Conservation (phyloP, 2,888 invertebrate species). For the Drosophila helvetica region DNA sequence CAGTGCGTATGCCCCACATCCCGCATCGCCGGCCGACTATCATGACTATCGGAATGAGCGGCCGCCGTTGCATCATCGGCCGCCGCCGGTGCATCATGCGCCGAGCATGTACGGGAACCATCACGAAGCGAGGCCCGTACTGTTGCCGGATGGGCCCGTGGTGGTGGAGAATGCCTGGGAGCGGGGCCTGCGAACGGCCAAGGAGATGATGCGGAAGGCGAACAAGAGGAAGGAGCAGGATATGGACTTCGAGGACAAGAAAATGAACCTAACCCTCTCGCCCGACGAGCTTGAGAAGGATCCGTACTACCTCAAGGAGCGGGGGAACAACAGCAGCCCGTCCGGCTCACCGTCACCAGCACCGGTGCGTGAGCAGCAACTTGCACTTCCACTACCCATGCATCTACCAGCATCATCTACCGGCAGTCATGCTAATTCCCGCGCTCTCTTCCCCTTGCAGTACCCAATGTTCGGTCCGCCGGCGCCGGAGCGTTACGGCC, state of each 20-base stretch:
- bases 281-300: conserved; percentile 91
- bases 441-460: conserved; percentile 50
- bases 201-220: conserved; percentile 96
- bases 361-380: conserved; percentile 73
- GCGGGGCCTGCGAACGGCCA: conserved; percentile 96
- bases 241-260: conserved; percentile 97
- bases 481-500: conserved; percentile 80
- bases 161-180: conserved; percentile 98
- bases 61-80: conserved; percentile 84
- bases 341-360: conserved; percentile 50
- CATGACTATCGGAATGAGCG: conserved; percentile 85
- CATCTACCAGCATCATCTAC: conserved; percentile 22
- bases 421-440: conserved; percentile 54
- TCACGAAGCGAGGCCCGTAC: conserved; percentile 81
- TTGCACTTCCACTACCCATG: conserved; percentile 34
- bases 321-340: conserved; percentile 68
- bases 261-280: conserved; percentile 91
- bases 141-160: conserved; percentile 74
- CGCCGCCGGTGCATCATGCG: conserved; percentile 82
- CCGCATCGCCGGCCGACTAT: conserved; percentile 75
- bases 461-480: conserved; percentile 82
- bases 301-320: conserved; percentile 89
- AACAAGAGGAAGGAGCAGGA: conserved; percentile 97
- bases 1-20: conserved; percentile 51
- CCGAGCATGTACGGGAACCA: conserved; percentile 68